Percentiles rank a stretch among this genome's conserved stretches.
phyloP scores from a whole-genome alignment of 2,888 invertebrate genomes.

The Nemoura dubitans region DNA sequence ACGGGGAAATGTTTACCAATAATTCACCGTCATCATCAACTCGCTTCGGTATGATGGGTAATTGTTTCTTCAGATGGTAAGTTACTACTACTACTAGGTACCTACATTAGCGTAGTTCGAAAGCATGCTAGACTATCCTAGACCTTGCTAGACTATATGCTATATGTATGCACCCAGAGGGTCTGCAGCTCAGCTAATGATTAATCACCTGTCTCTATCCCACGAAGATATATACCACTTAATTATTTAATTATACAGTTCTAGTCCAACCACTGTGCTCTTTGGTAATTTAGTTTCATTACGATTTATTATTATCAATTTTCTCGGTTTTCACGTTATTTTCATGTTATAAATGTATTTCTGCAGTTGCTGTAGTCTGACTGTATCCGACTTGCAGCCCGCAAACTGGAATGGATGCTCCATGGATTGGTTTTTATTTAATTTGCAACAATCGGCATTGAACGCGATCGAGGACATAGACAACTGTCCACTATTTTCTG shows the following conservation, averaged over 20 bases:
- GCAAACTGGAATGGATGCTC: no score
- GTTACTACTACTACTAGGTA: neutral
- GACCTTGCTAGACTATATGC: no score
- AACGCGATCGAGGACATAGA: neutral
- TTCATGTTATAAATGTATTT: neutral
- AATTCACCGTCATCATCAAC: neutral
- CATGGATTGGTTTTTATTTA: no score
- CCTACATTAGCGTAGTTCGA: no score
- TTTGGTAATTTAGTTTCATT: neutral
- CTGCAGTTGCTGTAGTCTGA: no score
- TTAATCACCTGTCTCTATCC: slow-evolving; percentile 12
- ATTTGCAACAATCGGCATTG: neutral
- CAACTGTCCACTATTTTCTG: neutral
- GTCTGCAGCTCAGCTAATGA: neutral
- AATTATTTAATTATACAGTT: slow-evolving; percentile 12
- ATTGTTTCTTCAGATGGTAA: neutral
- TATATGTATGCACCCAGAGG: no score
- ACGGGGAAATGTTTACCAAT: slow-evolving; percentile 12
- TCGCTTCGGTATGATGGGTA: slow-evolving; percentile 3
- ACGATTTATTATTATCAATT: slow-evolving; percentile 12
- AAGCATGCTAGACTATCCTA: no score
- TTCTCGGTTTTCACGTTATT: neutral
- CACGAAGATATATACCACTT: slow-evolving; percentile 12
- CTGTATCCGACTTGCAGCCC: no score
- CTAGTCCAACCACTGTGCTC: neutral